Percentiles rank a stretch among this genome's conserved stretches.
Evolutionary conservation across 2,888 invertebrate species (phyloP).

Genomic region (Idaea biselata): DNA sequence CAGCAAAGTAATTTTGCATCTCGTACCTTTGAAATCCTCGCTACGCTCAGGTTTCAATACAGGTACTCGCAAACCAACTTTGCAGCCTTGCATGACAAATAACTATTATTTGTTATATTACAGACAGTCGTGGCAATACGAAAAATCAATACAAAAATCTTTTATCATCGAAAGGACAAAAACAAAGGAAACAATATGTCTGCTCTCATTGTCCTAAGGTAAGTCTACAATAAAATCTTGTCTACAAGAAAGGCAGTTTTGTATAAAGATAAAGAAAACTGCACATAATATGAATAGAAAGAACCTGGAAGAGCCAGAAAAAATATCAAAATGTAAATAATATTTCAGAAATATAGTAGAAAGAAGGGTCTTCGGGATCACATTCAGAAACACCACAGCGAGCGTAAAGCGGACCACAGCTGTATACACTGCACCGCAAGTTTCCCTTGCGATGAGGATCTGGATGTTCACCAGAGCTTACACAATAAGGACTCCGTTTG

Average conservation of each 20-base stretch:
- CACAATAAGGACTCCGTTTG: slow-evolving; percentile 57
- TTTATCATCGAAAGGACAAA: neutral
- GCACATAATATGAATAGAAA: too few species aligned
- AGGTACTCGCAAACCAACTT: too few species aligned
- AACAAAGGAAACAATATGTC: slow-evolving; percentile 28
- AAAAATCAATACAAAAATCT: neutral
- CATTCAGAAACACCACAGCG: slow-evolving; percentile 36
- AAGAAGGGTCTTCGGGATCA: slow-evolving; percentile 43
- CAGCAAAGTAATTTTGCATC: too few species aligned
- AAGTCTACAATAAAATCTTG: slow-evolving; percentile 10
- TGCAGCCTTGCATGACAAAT: too few species aligned
- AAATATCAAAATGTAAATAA: too few species aligned
- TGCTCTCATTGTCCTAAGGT: slow-evolving; percentile 46
- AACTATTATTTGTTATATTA: neutral
- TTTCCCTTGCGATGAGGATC: slow-evolving; percentile 71
- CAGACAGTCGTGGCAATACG: neutral
- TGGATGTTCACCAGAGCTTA: slow-evolving; percentile 68
- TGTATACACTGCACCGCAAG: slow-evolving; percentile 69
- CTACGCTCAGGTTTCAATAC: too few species aligned
- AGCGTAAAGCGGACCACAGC: slow-evolving; percentile 28
- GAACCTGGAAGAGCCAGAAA: too few species aligned
- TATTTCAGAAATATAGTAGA: slow-evolving; percentile 55
- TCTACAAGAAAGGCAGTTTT: too few species aligned
- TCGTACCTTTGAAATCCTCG: too few species aligned
- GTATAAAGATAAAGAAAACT: too few species aligned